Percentiles rank a stretch among this genome's conserved stretches.
phyloP scores from a whole-genome alignment of 2,888 invertebrate species.

The Chrysina gloriosa region DNA sequence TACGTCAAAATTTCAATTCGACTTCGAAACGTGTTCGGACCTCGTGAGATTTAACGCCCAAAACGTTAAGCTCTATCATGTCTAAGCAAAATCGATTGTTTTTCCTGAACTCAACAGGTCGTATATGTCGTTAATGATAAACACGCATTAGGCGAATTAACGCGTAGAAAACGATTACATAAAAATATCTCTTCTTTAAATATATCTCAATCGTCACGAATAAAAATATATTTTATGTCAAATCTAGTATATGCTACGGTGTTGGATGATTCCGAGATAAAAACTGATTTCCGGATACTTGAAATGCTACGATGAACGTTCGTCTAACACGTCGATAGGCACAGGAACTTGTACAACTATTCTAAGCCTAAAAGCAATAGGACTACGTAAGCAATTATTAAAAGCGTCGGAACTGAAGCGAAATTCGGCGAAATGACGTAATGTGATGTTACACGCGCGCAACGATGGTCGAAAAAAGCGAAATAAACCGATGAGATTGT shows the following conservation, averaged over 20 bases:
- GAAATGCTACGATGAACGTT: too few species aligned
- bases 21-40: too few species aligned
- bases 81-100: background rate
- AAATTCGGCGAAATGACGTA: slow-evolving; percentile 1
- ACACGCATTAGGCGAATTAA: background rate
- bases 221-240: slow-evolving; percentile 1
- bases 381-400: too few species aligned
- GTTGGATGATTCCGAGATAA: too few species aligned
- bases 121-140: slow-evolving; percentile 9
- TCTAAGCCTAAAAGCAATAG: slow-evolving; percentile 16
- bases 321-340: slow-evolving; percentile 9
- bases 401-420: background rate
- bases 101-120: slow-evolving; percentile 48
- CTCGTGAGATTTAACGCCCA: background rate
- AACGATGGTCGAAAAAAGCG: background rate
- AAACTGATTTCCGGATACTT: too few species aligned
- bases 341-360: slow-evolving; percentile 26
- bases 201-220: too few species aligned
- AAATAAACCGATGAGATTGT: slow-evolving; percentile 11
- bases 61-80: background rate
- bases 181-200: too few species aligned
- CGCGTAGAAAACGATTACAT: background rate
- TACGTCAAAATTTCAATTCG: background rate
- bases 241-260: too few species aligned
- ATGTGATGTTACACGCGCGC: slow-evolving; percentile 1